phyloP scores from a whole-genome alignment of 2,797 vertebrate genomes.

The Emydoidea blandingii region DNA sequence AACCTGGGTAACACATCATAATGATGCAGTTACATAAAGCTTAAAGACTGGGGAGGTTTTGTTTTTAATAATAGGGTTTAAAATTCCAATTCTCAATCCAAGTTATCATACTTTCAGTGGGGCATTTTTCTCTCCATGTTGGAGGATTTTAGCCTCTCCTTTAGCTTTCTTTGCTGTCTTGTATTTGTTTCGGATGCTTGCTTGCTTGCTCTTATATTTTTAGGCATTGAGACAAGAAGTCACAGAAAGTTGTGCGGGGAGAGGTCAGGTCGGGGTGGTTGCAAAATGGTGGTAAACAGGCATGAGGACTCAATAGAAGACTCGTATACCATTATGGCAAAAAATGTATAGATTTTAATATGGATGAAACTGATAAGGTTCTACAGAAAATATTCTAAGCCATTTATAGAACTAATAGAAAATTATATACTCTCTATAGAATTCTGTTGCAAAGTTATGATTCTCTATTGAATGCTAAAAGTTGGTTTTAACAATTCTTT shows the following conservation, averaged over 20 bases:
- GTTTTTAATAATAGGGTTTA: neutral
- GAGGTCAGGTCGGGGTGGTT: rapidly evolving
- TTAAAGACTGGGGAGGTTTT: neutral
- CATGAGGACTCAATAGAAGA: neutral
- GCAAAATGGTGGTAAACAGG: neutral
- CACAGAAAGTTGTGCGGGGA: neutral
- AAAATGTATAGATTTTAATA: neutral
- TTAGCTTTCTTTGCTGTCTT: neutral
- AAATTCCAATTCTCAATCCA: neutral
- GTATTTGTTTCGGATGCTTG: neutral
- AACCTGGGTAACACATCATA: neutral
- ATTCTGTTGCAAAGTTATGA: neutral
- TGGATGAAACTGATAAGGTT: neutral
- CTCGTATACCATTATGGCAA: neutral
- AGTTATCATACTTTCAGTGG: neutral
- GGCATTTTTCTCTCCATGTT: neutral
- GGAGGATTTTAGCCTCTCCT: neutral
- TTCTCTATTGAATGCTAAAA: neutral
- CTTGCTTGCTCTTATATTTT: neutral
- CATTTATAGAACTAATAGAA: neutral
- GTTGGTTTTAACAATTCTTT: neutral
- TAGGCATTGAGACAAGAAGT: neutral
- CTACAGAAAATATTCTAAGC: neutral
- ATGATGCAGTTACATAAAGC: neutral
- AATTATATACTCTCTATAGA: neutral